These are phyloP conservation scores for Cetonia aurata DNA, from an alignment of 2,888 invertebrate genomes.

Conservation along the genomic window DNA sequence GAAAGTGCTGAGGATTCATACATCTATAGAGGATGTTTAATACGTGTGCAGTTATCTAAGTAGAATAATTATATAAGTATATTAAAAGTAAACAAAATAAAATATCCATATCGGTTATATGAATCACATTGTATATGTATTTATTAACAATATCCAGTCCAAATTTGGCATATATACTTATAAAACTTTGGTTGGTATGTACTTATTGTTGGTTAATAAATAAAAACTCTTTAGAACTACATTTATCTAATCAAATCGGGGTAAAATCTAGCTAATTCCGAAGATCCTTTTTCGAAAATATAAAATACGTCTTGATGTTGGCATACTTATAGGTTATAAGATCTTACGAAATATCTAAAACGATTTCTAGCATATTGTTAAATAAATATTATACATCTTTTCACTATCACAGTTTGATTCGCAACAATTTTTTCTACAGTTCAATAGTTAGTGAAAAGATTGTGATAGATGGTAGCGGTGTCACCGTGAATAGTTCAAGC, in stretches of 20 bases:
- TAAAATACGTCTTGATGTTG: no score
- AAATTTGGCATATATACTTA: no score
- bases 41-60: constrained; percentile 26
- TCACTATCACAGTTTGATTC: constrained; percentile 30
- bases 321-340: no score
- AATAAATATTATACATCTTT: constrained; percentile 33
- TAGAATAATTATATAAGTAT: constrained; percentile 15
- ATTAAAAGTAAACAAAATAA: constrained; percentile 30
- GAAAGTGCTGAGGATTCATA: constrained; percentile 25
- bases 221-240: no score
- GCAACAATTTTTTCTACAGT: constrained; percentile 1
- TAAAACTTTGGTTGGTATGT: no score
- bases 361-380: constrained; percentile 22
- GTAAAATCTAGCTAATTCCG: no score
- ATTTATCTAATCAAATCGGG: no score
- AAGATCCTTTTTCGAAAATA: no score
- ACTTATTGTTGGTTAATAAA: no score
- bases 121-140: constrained; percentile 24
- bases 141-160: constrained; percentile 25
- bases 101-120: constrained; percentile 12
- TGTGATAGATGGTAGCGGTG: constrained; percentile 18
- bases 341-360: not conserved
- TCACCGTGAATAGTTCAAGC: not conserved
- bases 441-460: constrained; percentile 27
- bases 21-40: constrained; percentile 23